Evolutionary conservation across 2,797 vertebrate genomes (phyloP).

Genomic region (Limnodromus scolopaceus): DNA sequence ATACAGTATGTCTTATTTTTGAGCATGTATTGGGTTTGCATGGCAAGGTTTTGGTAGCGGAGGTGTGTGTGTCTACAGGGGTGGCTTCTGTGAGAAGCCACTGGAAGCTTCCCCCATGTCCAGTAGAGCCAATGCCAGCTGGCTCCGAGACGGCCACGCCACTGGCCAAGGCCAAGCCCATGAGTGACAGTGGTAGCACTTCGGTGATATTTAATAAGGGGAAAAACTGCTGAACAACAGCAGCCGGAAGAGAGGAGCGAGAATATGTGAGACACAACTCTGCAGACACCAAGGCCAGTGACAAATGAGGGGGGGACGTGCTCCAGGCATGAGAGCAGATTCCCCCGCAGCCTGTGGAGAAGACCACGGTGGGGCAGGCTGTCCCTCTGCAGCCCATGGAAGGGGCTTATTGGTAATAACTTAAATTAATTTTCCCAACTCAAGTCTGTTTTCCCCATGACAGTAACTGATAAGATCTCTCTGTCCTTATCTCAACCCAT

Average conservation of each 20-base stretch:
- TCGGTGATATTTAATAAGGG: background rate
- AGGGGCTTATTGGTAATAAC: background rate
- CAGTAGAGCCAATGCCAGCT: background rate
- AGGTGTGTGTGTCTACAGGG: background rate
- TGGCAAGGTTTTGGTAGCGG: background rate
- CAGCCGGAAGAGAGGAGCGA: background rate
- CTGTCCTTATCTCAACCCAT: background rate
- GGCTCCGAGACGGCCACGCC: rapidly evolving
- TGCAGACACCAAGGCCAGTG: background rate
- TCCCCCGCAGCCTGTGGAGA: background rate
- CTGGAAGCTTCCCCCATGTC: background rate
- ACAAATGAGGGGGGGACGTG: background rate
- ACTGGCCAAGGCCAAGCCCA: too few relatives aligned
- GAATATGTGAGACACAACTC: background rate
- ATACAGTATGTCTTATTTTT: background rate
- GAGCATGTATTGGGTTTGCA: background rate
- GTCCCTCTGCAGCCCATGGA: background rate
- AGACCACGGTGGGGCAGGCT: background rate
- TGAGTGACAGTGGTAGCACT: rapidly evolving
- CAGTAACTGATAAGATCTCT: background rate
- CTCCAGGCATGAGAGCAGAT: rapidly evolving
- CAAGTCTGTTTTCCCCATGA: background rate
- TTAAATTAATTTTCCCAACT: background rate
- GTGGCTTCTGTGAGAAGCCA: background rate
- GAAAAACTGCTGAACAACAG: background rate